Base-by-base conservation (phyloP, 2,888 invertebrate genomes). In the Nemoura dubitans region DNA sequence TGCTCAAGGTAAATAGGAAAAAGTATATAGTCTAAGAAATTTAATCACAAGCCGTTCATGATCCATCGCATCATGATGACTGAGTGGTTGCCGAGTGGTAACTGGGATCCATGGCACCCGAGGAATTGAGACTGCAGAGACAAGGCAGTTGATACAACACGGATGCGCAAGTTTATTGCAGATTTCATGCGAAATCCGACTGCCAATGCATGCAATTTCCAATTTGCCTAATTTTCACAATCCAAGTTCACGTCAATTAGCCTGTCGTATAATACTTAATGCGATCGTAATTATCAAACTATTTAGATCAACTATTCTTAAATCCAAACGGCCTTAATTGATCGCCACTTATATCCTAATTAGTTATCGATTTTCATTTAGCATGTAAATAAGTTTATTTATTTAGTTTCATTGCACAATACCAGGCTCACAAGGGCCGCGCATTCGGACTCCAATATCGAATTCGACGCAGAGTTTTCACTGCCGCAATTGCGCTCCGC, bases 361-460 rank as follows among this genome's bases (percentile, higher is more conserved):
- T 81, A 81, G 81, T 81, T 81, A 81, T 81, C 27, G 30, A n/a
- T n/a, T 28, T 21, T 30, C 30, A 28, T 81, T 30, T 81, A 30
- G 30, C 30, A 78, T 81, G 81, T 28, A 28, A 81, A 30, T 81
- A 21, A n/a, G n/a, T n/a, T n/a, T n/a, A n/a, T n/a, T 29, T 10
- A 6, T 36, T 36, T 36, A 36, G 10, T 36, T 36, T 36, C 36
- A 59, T 59, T 1, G 14, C 59, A 59, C 59, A 26, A n/a, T n/a
- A 28, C 27, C 16, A 29, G 30, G 81, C 81, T 36, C 59, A 21
- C 59, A 14, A 59, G 27, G 2, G 81, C 81, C 21, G 27, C 80
- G 26, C 6, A 76, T 36, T 36, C 36, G 36, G 3, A 3, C 5
- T 36, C 3, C 3, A 36, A 10, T 10, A 3, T 36, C 36, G 36